Base-by-base conservation (phyloP, 2,113 vertebrate species). In the Setophaga kirtlandii region DNA sequence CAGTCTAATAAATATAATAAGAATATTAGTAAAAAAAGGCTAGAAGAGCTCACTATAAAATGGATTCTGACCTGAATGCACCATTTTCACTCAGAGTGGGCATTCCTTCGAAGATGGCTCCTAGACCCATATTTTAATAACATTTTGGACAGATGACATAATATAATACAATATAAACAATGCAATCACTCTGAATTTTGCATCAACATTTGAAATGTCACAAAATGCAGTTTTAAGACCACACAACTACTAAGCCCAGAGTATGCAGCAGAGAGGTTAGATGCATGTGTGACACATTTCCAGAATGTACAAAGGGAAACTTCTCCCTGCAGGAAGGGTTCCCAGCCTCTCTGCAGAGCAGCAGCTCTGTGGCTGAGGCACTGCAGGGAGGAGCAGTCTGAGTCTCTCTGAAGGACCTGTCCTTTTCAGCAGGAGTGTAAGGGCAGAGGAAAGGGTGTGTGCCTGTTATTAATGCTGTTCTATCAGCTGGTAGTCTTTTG, bases 351-450 rank as follows among this genome's bases (percentile, higher is more conserved):
- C 1, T 67, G 77, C 53, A 50, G 22, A 74, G 7, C 33, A 30
- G 23, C 27, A 23, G n/a, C 3, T 75, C 35, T 21, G 30, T 41
- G 70, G 8, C 1, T 9, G 33, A 13, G 64, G 10, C 18, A 28
- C 5, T 42, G 60, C 82, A 41, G 68, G 35, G 41, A 60, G 7
- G 12, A 3, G 28, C 5, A 1, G 16, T 0, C 30, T 15, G 39
- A 6, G 14, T 1, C 35, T 35, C 39, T 21, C 49, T 22, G 16
- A 49, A 30, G 2, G 9, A 9, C 3, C 2, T 5, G 12, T 31
- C 6, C 1, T 22, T 56, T 7, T 22, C 30, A 9, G 27, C 55
- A 25, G 55, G 17, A 64, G 2, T 4, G 6, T 6, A 52, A 59
- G 28, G 27, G 30, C 71, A 81, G 44, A 65, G 44, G 21, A 60